Base-by-base conservation (phyloP, 1,140 invertebrate genomes). In the Anoplolepis gracilipes region DNA sequence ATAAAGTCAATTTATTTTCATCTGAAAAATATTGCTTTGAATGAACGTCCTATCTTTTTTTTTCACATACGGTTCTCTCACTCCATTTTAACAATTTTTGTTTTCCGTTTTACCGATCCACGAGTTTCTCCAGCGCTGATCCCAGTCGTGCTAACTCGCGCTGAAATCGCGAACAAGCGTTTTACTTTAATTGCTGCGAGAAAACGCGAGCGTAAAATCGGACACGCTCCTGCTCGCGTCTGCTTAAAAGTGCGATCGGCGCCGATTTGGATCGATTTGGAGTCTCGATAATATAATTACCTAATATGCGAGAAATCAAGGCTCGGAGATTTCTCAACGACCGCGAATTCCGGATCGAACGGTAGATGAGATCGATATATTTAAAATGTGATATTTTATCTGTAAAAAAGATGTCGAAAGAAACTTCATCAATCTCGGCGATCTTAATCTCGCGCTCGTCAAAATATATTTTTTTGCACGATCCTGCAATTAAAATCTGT, bases 201-300 rank as follows among this genome's bases (percentile, higher is more conserved):
- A 28, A 81, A 81, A 70, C 30, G 64, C 33, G 33, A 57, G 49
- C 19, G 65, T 59, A 59, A 81, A 53, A 33, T 30, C 42, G 33
- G 53, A n/a, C 36, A 81, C 36, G 65, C 25, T 81, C n/a, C 6
- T n/a, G n/a, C n/a, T 67, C 22, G 76, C 53, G 19, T 59, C 57
- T 72, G 65, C 4, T 81, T 57, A 69, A 36, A 57, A 57, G 19
- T 36, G 49, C 53, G 25, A 46, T 81, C 53, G 30, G 8, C 10
- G 30, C 16, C 42, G 42, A 49, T 55, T 36, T 10, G n/a, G 53
- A 25, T 4, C 46, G 78, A 81, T 81, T 49, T 53, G 6, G 16
- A 42, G 10, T 2, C 10, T 33, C 22, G 78, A 82, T 82, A 82
- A 72, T 30, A 53, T 16, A 59, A 81, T 82, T 82, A 36, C 53